A percentile compares a stretch with the other conserved stretches of the same genome.
Evolutionary conservation across 2,888 invertebrate species (phyloP).

Genomic region (Caenorhabditis macrosperma): DNA sequence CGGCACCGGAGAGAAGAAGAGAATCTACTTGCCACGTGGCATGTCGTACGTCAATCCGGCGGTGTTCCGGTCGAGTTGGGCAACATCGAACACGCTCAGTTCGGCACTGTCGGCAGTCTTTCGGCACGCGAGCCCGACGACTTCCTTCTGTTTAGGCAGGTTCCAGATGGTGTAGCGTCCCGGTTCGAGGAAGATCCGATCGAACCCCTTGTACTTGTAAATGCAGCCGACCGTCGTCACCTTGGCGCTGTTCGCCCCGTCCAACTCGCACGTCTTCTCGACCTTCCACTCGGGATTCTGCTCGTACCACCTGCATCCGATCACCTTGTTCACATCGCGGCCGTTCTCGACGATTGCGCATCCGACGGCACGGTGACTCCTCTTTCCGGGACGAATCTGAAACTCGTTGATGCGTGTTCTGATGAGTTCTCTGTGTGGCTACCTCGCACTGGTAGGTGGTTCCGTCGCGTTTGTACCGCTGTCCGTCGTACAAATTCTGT

Average conservation of each 20-base stretch:
- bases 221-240: conserved; percentile 75
- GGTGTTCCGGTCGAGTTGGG: conserved; percentile 63
- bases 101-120: conserved; percentile 61
- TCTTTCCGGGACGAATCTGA: conserved; percentile 70
- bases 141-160: conserved; percentile 64
- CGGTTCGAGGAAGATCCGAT: conserved; percentile 73
- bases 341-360: conserved; percentile 72
- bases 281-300: conserved; percentile 66
- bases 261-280: conserved; percentile 74
- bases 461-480: conserved; percentile 70
- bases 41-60: conserved; percentile 69
- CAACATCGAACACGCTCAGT: conserved; percentile 67
- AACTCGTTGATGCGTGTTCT: conserved; percentile 12
- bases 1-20: background rate
- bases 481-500: conserved; percentile 75
- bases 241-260: conserved; percentile 63
- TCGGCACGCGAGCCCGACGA: conserved; percentile 71
- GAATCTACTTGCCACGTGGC: conserved; percentile 65
- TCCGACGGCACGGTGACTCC: conserved; percentile 73
- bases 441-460: conserved; percentile 77
- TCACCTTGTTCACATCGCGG: conserved; percentile 71
- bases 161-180: conserved; percentile 76
- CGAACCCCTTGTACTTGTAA: conserved; percentile 74
- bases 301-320: conserved; percentile 77
- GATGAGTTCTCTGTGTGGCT: background rate